Conservation (phyloP, 2,888 invertebrate genomes). For the Yponomeuta cagnagella region DNA sequence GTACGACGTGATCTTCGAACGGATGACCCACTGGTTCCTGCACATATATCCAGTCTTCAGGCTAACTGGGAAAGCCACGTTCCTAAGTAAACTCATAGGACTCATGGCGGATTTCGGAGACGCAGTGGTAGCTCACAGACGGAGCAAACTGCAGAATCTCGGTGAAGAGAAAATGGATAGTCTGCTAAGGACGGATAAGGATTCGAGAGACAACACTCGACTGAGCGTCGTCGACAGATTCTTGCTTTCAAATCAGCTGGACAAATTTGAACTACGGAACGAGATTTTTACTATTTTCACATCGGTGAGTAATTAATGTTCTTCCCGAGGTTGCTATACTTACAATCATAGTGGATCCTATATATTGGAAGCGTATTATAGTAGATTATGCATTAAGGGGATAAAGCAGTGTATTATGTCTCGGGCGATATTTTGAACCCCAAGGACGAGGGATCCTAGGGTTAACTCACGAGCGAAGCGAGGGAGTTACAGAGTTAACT, state of each 20-base stretch:
- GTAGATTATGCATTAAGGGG: too few species aligned
- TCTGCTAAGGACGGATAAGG: conserved; percentile 37
- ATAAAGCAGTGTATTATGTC: too few species aligned
- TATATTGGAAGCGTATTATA: background rate
- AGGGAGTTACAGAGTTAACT: too few species aligned
- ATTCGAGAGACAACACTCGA: conserved; percentile 35
- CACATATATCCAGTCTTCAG: conserved; percentile 53
- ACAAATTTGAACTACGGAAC: conserved; percentile 33
- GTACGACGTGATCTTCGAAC: conserved; percentile 44
- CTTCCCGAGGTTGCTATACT: background rate
- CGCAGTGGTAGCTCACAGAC: conserved; percentile 33
- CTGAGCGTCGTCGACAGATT: conserved; percentile 59
- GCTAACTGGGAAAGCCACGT: conserved; percentile 30
- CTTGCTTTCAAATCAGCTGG: conserved; percentile 44
- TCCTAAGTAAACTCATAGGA: conserved; percentile 28
- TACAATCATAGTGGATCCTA: background rate
- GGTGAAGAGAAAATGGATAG: conserved; percentile 8
- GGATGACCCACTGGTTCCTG: conserved; percentile 62
- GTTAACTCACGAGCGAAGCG: too few species aligned
- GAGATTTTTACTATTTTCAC: conserved; percentile 62
- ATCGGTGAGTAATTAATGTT: conserved; percentile 38
- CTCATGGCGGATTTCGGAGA: conserved; percentile 29
- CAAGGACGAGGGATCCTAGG: too few species aligned
- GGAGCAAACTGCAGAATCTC: conserved; percentile 31
- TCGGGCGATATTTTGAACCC: too few species aligned